Evolutionary conservation across 2,797 vertebrate species (phyloP), one percentile per base, ranked within the genome.

Genomic region (Erethizon dorsatum): DNA sequence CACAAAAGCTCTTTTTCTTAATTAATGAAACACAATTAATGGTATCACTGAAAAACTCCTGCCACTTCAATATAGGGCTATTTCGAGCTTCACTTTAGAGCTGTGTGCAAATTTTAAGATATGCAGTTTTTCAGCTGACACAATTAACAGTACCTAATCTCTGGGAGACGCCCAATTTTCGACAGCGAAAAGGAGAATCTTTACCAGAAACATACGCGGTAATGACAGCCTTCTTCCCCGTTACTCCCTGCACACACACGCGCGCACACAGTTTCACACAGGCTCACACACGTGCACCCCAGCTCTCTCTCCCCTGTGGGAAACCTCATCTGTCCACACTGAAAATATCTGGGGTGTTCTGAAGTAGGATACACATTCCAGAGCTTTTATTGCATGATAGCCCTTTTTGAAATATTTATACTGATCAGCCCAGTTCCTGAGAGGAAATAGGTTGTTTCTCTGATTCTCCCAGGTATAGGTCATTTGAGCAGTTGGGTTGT

Each of bases 361-460:
- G 61, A 80, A 95, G 92, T 67, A 67, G 31, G 69, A 59, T 52
- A 90, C 20, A 94, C 14, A 89, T 20, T 83, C 97, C 79, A 88
- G 83, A 59, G 50, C 79, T 80, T 97, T 96, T 83, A 93, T 5
- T 90, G 88, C 61, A 59, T 75, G 26, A 61, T 91, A 24, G 80
- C 97, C 22, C 54, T 96, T 87, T 92, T 91, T 98, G 85, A 79
- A 95, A 95, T 97, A 96, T 97, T 96, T 93, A 92, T 97, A 96
- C 85, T 95, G 94, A 96, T 89, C 33, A 17, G 17, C 65, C 92
- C 77, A 93, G 56, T 91, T 90, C 77, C 88, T 90, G 82, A 20
- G 67, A 91, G 88, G 94, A 96, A 98, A 54, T 96, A 47, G 50
- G 26, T 73, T 97, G 80, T 75, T 95, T 89, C 92, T 86, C 98